A percentile compares a stretch with the other conserved stretches of the same genome.
Conservation (phyloP, 2,888 invertebrate species). For the Cheilosia grossa region DNA sequence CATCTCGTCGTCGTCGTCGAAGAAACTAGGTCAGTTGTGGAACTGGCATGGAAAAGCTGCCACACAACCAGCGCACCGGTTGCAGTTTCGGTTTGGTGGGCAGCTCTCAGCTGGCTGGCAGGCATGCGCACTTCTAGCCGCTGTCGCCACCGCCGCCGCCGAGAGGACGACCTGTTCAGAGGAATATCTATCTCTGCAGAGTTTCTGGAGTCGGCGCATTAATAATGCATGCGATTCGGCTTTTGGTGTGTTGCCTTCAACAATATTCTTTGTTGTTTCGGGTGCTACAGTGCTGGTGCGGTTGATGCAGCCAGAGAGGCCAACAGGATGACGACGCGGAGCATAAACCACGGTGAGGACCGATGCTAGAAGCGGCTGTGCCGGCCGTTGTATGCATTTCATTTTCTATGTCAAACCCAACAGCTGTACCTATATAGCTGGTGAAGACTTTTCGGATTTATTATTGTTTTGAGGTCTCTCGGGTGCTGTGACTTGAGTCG, state of each 20-base stretch:
- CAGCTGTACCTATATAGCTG: constrained; percentile 10
- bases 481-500: constrained; percentile 54
- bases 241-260: constrained; percentile 53
- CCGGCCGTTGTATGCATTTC: constrained; percentile 28
- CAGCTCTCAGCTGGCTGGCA: constrained; percentile 50
- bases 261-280: constrained; percentile 53
- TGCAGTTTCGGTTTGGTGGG: constrained; percentile 33
- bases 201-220: constrained; percentile 51
- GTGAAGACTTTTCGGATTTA: constrained; percentile 41
- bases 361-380: not conserved
- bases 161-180: constrained; percentile 67
- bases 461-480: constrained; percentile 51
- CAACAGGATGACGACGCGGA: constrained; percentile 40
- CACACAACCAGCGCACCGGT: constrained; percentile 24
- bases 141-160: not conserved
- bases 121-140: constrained; percentile 58
- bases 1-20: constrained; percentile 78
- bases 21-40: constrained; percentile 83
- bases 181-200: constrained; percentile 30
- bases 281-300: constrained; percentile 26
- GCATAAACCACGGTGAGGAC: constrained; percentile 35
- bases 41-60: constrained; percentile 67
- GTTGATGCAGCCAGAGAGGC: constrained; percentile 21
- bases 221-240: constrained; percentile 67
- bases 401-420: constrained; percentile 62